phyloP scores from a whole-genome alignment of 2,888 invertebrate species.

The Euplagia quadripunctaria region DNA sequence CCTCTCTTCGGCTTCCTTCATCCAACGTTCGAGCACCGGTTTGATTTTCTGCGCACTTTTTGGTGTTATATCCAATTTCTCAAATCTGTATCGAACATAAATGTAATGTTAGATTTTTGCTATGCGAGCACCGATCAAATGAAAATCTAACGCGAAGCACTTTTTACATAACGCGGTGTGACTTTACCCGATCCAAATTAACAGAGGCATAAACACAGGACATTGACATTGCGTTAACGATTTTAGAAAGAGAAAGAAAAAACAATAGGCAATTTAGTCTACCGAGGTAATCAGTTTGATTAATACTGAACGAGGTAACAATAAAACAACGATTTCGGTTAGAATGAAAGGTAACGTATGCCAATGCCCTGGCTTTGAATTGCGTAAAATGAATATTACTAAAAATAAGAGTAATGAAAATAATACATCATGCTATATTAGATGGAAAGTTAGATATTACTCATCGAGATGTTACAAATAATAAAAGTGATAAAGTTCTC shows the following conservation, averaged over 20 bases:
- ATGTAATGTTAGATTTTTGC: conserved; percentile 82
- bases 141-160: conserved; percentile 61
- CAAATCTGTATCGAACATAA: conserved; percentile 94
- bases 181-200: conserved; percentile 73
- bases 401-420: conserved; percentile 83
- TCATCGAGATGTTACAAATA: conserved; percentile 79
- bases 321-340: conserved; percentile 86
- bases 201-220: conserved; percentile 88
- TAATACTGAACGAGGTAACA: conserved; percentile 84
- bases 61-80: conserved; percentile 99
- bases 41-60: conserved; percentile 99
- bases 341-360: conserved; percentile 88
- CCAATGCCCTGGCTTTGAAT: conserved; percentile 96
- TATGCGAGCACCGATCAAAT: conserved; percentile 74
- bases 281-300: conserved; percentile 86
- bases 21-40: conserved; percentile 99
- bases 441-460: conserved; percentile 83
- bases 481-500: conserved; percentile 82
- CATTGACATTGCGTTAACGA: conserved; percentile 89
- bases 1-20: conserved; percentile 99
- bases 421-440: conserved; percentile 86
- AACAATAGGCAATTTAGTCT: conserved; percentile 86
- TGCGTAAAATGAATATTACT: conserved; percentile 85
- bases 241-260: conserved; percentile 78
- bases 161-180: conserved; percentile 56